phyloP scores from a whole-genome alignment of 2,888 invertebrate genomes.

The Trichogramma evanescens region DNA sequence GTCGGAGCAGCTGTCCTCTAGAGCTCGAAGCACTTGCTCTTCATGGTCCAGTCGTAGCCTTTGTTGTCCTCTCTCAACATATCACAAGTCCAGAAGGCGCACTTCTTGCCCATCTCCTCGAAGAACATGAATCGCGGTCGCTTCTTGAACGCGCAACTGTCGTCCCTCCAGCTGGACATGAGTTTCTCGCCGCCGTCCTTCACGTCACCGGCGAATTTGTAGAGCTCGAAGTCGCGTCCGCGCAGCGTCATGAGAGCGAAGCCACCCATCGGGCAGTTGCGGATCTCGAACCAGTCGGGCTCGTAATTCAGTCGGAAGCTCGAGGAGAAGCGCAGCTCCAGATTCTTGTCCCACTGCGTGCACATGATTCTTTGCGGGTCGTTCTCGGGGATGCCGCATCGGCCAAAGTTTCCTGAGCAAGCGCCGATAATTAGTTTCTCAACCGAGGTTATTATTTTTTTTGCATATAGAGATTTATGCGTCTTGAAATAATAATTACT shows the following conservation, averaged over 20 bases:
- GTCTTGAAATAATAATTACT: neutral
- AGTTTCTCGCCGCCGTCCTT: neutral
- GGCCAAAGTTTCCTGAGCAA: constrained; percentile 1
- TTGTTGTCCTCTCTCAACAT: neutral
- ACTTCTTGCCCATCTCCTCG: constrained; percentile 3
- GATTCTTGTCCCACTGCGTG: constrained; percentile 1
- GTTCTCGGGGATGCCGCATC: constrained; percentile 1
- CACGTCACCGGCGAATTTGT: neutral
- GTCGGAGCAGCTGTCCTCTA: too few species aligned
- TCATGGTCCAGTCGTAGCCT: neutral
- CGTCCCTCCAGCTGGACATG: constrained; percentile 6
- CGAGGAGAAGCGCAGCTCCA: neutral
- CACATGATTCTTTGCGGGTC: neutral
- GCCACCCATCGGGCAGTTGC: constrained; percentile 4
- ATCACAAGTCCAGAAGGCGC: constrained; percentile 11
- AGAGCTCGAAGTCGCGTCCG: neutral
- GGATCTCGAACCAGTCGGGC: neutral
- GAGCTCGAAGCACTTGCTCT: constrained; percentile 3
- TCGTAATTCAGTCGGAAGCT: neutral
- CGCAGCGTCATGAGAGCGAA: neutral
- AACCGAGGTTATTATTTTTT: too few species aligned
- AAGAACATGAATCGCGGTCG: constrained; percentile 6
- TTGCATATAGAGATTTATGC: too few species aligned
- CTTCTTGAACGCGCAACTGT: neutral
- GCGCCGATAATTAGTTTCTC: neutral